A percentile compares a stretch with the other conserved stretches of the same genome.
Evolutionary conservation across 92 coral and sea anemone genomes (phyloP).

Genomic region (Heliopora coerulea): DNA sequence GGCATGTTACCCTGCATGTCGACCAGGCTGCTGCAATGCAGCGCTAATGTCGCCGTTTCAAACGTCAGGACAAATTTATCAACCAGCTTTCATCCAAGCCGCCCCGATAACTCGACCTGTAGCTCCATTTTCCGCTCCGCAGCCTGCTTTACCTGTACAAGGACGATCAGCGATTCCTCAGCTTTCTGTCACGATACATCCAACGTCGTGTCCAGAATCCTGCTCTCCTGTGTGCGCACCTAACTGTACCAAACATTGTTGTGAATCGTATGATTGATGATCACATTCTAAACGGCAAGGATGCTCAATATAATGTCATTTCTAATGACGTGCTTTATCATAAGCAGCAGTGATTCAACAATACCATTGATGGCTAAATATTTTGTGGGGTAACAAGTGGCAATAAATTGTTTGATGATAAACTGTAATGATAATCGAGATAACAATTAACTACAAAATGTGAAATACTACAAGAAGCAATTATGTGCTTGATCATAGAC

Average conservation of each 20-base stretch:
- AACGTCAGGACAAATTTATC: neutral
- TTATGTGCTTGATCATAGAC: no score
- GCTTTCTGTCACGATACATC: neutral
- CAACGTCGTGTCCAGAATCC: slow-evolving; percentile 68
- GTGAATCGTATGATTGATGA: slow-evolving; percentile 58
- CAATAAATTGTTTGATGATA: no score
- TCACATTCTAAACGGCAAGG: no score
- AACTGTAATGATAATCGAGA: no score
- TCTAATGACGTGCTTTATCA: no score
- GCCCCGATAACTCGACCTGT: slow-evolving; percentile 18
- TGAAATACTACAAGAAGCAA: no score
- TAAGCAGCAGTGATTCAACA: no score
- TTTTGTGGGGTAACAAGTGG: no score
- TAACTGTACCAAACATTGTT: slow-evolving; percentile 76
- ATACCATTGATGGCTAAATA: no score
- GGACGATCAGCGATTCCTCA: neutral
- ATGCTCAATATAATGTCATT: no score
- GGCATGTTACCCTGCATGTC: slow-evolving; percentile 90
- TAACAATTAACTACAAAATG: no score
- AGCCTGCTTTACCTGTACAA: neutral
- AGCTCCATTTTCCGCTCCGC: neutral
- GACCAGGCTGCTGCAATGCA: slow-evolving; percentile 74
- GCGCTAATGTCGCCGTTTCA: slow-evolving; percentile 21
- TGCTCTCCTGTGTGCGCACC: slow-evolving; percentile 93
- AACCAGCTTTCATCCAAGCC: neutral